Conservation (phyloP, 2,797 vertebrate genomes). For the Oreochromis mossambicus region DNA sequence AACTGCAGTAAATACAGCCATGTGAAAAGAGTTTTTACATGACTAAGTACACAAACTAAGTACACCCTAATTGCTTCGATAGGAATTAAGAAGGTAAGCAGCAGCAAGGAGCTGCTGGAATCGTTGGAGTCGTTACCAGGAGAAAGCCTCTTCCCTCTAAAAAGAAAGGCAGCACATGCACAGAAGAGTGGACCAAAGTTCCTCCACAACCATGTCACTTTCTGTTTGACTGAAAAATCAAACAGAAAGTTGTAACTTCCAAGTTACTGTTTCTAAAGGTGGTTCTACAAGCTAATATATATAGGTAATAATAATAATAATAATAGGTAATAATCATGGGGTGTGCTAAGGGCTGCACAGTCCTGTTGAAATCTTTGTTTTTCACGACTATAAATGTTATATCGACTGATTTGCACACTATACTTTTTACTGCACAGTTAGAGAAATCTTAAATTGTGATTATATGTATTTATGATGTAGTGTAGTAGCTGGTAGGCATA, state of each 20-base stretch:
- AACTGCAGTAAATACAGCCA: background rate
- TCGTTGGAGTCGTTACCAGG: background rate
- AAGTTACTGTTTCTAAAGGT: fast-evolving
- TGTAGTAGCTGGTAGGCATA: background rate
- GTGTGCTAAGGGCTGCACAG: fast-evolving
- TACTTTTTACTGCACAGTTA: background rate
- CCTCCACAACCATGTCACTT: background rate
- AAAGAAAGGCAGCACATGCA: background rate
- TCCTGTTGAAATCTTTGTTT: background rate
- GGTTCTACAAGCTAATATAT: background rate
- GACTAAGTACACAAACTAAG: background rate
- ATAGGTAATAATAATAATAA: background rate
- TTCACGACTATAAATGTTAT: fast-evolving
- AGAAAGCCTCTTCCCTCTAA: background rate
- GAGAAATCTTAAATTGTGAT: background rate
- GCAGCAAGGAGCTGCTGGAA: background rate
- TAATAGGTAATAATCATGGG: background rate
- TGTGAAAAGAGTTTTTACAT: background rate
- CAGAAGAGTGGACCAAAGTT: background rate
- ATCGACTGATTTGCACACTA: background rate
- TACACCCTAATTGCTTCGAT: fast-evolving
- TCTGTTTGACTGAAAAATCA: background rate
- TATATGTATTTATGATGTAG: background rate
- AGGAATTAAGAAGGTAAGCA: background rate
- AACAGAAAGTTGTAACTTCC: background rate